Conservation (phyloP, 2,113 vertebrate species). For the Egretta garzetta region DNA sequence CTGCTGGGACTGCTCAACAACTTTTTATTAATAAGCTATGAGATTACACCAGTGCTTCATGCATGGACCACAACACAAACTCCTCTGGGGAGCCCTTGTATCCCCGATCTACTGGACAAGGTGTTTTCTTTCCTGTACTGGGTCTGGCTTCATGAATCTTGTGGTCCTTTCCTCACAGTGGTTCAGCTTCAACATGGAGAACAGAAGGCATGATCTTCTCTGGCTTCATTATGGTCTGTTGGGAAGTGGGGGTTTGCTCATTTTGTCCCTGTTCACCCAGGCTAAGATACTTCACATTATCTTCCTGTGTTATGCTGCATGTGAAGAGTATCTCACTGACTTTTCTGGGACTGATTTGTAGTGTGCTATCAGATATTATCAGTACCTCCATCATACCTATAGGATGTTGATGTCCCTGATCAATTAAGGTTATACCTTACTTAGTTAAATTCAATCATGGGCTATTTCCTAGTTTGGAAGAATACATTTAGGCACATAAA, state of each 20-base stretch:
- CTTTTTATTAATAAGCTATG: background rate
- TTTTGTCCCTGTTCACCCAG: background rate
- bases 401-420: background rate
- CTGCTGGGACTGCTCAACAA: background rate
- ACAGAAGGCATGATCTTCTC: background rate
- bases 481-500: background rate
- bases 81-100: background rate
- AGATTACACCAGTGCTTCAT: background rate
- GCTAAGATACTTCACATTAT: background rate
- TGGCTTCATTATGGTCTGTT: background rate
- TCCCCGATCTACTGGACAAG: background rate
- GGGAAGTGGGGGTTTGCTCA: rapidly evolving
- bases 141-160: background rate
- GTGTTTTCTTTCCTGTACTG: background rate
- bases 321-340: background rate
- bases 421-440: background rate
- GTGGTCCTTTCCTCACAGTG: background rate
- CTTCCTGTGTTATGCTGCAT: background rate
- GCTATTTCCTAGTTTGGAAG: background rate
- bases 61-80: background rate
- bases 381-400: background rate
- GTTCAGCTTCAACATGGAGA: background rate
- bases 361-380: background rate
- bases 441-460: background rate
- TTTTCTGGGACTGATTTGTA: background rate